Percentiles rank a stretch among this genome's conserved stretches.
phyloP scores from a whole-genome alignment of 1,140 invertebrate species.

The Bombus polaris region DNA sequence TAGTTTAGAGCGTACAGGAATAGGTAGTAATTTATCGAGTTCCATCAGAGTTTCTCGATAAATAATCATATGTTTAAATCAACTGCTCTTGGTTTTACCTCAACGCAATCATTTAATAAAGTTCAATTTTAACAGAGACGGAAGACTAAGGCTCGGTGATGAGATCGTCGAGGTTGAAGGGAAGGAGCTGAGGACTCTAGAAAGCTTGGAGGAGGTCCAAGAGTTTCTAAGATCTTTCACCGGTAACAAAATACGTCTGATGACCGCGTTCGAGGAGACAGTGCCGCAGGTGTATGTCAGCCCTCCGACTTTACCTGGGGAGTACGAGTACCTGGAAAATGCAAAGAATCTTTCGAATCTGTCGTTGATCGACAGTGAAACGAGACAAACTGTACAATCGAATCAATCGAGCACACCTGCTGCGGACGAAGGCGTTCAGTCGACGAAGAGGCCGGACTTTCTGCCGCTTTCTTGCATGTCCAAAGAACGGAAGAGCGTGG shows the following conservation, averaged over 20 bases:
- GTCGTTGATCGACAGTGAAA: conserved; percentile 66
- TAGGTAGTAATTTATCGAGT: not conserved
- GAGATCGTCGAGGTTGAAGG: conserved; percentile 95
- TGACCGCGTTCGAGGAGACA: conserved; percentile 79
- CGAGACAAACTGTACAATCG: conserved; percentile 52
- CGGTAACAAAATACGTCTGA: conserved; percentile 75
- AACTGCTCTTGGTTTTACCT: too few species aligned
- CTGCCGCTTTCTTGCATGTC: conserved; percentile 70
- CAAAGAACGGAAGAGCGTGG: conserved; percentile 67
- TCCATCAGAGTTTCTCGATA: not conserved
- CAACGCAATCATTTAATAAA: not conserved
- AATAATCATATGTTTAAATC: not conserved
- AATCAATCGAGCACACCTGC: conserved; percentile 18
- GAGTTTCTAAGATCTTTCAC: conserved; percentile 79
- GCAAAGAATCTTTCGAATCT: conserved; percentile 75
- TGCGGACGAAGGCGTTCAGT: conserved; percentile 32
- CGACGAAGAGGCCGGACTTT: conserved; percentile 76
- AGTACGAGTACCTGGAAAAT: conserved; percentile 76
- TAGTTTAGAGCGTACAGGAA: not conserved
- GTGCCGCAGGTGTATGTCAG: conserved; percentile 76
- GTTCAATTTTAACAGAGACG: conserved; percentile 85
- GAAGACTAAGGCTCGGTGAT: conserved; percentile 90
- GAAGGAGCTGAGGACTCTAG: conserved; percentile 89
- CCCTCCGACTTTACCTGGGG: conserved; percentile 55
- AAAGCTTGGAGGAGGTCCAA: conserved; percentile 86